Conservation (phyloP, 2,113 vertebrate genomes). For the Phaetusa simplex region DNA sequence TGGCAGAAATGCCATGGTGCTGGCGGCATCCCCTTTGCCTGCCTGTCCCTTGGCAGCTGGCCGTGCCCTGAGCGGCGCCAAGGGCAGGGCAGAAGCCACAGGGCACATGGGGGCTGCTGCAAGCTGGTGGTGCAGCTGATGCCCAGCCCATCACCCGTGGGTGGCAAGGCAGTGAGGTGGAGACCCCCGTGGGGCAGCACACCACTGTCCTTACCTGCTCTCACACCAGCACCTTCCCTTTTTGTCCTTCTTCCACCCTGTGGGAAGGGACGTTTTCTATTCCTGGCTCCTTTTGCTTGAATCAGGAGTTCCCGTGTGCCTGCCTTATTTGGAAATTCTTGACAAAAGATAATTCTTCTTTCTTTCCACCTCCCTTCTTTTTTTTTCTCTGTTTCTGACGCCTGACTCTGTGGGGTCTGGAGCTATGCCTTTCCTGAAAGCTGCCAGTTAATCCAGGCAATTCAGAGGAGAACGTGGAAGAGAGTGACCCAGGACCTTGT, state of each 20-base stretch:
- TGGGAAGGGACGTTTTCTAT: not conserved
- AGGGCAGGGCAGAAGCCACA: not conserved
- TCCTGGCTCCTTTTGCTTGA: not conserved
- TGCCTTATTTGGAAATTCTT: conserved; percentile 55
- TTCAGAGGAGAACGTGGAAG: not conserved
- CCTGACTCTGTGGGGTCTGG: not conserved
- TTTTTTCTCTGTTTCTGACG: not conserved
- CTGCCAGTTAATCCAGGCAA: not conserved
- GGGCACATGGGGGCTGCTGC: not conserved
- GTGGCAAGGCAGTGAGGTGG: not conserved
- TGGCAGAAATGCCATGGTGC: not conserved
- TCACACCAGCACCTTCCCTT: not conserved
- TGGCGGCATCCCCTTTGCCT: not conserved
- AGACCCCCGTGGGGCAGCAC: rapidly evolving
- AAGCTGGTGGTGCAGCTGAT: not conserved
- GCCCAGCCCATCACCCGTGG: rapidly evolving
- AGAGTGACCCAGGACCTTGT: not conserved
- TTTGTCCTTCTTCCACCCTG: not conserved
- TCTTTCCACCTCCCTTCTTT: not conserved
- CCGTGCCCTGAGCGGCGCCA: rapidly evolving
- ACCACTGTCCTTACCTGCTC: not conserved
- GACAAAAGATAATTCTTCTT: conserved; percentile 3
- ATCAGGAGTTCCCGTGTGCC: not conserved
- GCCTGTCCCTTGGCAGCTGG: not conserved
- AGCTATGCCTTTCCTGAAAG: not conserved